Evolutionary conservation across 2,797 vertebrate genomes (phyloP).

Genomic region (Eulemur rubriventer): DNA sequence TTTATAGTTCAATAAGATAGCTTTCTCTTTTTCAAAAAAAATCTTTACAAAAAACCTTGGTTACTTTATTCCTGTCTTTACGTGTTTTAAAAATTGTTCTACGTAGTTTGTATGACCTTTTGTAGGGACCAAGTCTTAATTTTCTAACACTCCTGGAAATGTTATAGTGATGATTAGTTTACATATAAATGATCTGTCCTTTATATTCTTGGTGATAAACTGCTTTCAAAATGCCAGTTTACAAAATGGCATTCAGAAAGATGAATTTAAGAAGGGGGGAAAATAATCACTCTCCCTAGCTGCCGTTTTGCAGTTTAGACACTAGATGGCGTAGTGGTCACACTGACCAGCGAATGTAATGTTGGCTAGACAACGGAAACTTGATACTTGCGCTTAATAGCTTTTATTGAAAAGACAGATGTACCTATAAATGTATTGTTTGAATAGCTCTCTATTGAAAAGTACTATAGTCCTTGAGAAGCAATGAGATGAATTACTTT

Average conservation of each 20-base stretch:
- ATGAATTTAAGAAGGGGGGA: not conserved
- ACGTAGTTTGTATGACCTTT: not conserved
- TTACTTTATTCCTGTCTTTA: not conserved
- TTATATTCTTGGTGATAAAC: not conserved
- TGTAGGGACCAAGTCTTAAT: not conserved
- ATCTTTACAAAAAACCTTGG: not conserved
- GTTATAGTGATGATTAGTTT: not conserved
- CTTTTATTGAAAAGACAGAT: not conserved
- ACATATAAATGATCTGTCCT: not conserved
- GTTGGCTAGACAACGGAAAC: accelerated
- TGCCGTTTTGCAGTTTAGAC: slow-evolving; percentile 72
- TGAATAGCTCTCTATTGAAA: slow-evolving; percentile 6
- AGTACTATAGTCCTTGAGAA: not conserved
- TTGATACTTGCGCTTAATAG: not conserved
- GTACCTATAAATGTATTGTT: not conserved
- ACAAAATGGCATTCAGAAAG: not conserved
- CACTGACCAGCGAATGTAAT: not conserved
- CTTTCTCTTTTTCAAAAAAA: not conserved
- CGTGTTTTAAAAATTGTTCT: not conserved
- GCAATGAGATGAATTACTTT: not conserved
- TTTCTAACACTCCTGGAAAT: not conserved
- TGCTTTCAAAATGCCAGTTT: not conserved
- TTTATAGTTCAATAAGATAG: not conserved
- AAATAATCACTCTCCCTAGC: not conserved
- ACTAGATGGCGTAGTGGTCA: slow-evolving; percentile 82